A percentile compares a stretch with the other conserved stretches of the same genome.
phyloP scores from a whole-genome alignment of 2,113 vertebrate genomes.

The Cyprinodon variegatus region DNA sequence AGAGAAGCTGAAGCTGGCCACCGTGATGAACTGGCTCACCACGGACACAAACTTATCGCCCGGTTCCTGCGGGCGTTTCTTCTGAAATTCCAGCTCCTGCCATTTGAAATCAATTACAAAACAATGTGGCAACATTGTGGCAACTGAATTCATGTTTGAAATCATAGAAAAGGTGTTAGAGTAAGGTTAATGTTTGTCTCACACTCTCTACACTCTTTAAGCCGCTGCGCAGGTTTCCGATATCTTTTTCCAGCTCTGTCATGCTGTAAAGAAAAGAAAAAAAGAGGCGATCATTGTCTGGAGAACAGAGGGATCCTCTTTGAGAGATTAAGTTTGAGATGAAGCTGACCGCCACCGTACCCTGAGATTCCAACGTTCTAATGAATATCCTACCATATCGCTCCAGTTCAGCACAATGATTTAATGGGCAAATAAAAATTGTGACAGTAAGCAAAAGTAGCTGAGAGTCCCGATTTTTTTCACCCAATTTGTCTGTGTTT shows the following conservation, averaged over 20 bases:
- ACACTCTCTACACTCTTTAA: conserved; percentile 93
- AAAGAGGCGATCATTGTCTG: not conserved
- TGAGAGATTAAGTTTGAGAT: not conserved
- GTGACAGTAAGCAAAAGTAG: not conserved
- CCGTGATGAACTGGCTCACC: conserved; percentile 97
- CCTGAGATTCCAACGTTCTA: not conserved
- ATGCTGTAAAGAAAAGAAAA: conserved; percentile 82
- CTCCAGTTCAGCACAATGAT: not conserved
- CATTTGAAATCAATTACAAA: not conserved
- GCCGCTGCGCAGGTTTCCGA: conserved; percentile 90
- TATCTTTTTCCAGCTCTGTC: conserved; percentile 97
- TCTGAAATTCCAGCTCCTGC: conserved; percentile 96
- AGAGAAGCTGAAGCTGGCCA: conserved; percentile 98
- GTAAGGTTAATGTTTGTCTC: conserved; percentile 70
- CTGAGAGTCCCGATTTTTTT: not conserved
- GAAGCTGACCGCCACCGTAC: not conserved
- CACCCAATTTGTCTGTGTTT: not conserved
- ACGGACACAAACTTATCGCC: conserved; percentile 97
- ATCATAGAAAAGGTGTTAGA: not conserved
- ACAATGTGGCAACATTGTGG: not conserved
- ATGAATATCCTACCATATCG: no score
- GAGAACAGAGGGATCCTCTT: not conserved
- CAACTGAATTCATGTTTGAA: not conserved
- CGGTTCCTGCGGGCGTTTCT: conserved; percentile 82
- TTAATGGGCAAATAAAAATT: not conserved